Evolutionary conservation across 1,140 invertebrate genomes (phyloP), one percentile per base, ranked within the genome.

Genomic region (Drosophila yakuba): DNA sequence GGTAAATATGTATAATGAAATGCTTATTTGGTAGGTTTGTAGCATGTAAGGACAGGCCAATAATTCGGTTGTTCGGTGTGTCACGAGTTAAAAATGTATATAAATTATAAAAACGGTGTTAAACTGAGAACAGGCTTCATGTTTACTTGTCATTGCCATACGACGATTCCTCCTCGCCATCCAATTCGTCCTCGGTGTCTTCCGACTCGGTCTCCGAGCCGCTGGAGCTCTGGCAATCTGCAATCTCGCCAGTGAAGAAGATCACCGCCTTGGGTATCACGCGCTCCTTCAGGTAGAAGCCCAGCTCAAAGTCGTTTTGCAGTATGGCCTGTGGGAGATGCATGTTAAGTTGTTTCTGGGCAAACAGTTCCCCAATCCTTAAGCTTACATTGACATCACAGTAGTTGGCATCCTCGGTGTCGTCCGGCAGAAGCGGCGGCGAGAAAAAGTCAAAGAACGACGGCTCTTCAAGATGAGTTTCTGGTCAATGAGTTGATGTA

Each of bases 371-470:
- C 3, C 6, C n/a, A 3, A 0, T 1, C 7, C 10, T 2, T 8
- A 3, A 47, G 58, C 82, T 83, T 62, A 91, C 91, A 68, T 92
- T 92, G 38, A 92, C 78, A 28, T 91, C 91, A 25, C 68, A 55
- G 48, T 79, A 91, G 12, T 76, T 71, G 1, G 75, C 60, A 74
- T 91, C 82, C 0, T 85, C 73, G 0, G 54, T 36, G 36, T 91
- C 78, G 0, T 79, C 77, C 0, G 88, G 90, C 15, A 91, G 43
- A 50, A n/a, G 78, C 67, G 97, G 97, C 58, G 97, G 97, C 77
- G 93, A 94, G 93, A 99, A 99, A 93, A 98, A 99, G 91, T 98
- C 98, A 93, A 99, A 99, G 93, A 99, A 99, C 2, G 97, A 77
- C 4, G 74, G 50, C 47, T 77, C 52, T 3, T 25, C 25, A 0